A percentile compares a stretch with the other conserved stretches of the same genome.
Evolutionary conservation across 2,888 invertebrate genomes (phyloP).

Genomic region (Drosophila lacicola): DNA sequence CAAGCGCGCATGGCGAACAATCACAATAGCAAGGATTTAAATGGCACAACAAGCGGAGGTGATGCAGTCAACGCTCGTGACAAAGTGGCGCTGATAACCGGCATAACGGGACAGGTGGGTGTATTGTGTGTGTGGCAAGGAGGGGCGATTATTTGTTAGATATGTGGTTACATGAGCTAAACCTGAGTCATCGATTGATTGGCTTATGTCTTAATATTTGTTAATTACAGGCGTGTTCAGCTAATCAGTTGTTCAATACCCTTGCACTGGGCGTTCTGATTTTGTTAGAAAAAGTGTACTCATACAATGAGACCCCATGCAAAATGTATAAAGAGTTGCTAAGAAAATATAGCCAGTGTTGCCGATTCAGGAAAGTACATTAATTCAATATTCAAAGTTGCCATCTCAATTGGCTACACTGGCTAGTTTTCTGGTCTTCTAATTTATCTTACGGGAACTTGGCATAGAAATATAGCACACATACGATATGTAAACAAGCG

Average conservation of each 20-base stretch:
- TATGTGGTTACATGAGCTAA: not conserved
- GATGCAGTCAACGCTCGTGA: constrained; percentile 33
- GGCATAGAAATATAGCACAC: not conserved
- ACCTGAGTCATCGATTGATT: constrained; percentile 36
- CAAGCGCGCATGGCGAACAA: constrained; percentile 51
- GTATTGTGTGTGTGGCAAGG: not conserved
- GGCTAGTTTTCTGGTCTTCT: too few relatives aligned
- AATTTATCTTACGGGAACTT: too few relatives aligned
- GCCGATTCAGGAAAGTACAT: too few relatives aligned
- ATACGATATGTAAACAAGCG: not conserved
- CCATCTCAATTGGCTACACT: too few relatives aligned
- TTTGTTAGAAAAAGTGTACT: not conserved
- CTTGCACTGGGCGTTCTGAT: not conserved
- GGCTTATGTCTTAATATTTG: not conserved
- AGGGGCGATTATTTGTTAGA: not conserved
- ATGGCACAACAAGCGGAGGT: constrained; percentile 38
- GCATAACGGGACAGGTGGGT: constrained; percentile 98
- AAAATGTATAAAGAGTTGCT: too few relatives aligned
- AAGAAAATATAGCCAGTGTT: too few relatives aligned
- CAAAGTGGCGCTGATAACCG: constrained; percentile 94
- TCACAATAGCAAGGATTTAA: constrained; percentile 50
- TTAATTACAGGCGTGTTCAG: not conserved
- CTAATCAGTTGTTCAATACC: constrained; percentile 5
- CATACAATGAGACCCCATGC: not conserved
- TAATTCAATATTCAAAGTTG: too few relatives aligned